Percentiles rank a stretch among this genome's conserved stretches.
phyloP scores from a whole-genome alignment of 2,113 vertebrate genomes.

The Nesospiza acunhae region DNA sequence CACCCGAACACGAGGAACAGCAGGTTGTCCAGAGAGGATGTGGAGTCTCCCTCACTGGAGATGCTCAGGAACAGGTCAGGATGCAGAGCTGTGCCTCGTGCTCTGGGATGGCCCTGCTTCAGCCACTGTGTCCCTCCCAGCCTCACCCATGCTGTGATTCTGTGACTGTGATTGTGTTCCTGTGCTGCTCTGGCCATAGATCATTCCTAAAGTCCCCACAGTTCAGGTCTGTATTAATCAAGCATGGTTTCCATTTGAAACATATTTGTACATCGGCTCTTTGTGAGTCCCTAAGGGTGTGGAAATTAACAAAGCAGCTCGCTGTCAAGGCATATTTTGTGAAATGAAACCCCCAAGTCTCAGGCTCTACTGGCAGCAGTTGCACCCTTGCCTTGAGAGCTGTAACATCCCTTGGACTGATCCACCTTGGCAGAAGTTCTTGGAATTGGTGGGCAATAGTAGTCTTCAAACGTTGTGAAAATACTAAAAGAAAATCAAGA shows the following conservation, averaged over 20 bases:
- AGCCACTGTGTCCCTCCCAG: background rate
- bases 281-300: accelerated
- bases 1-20: background rate
- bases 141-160: too few species aligned
- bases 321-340: background rate
- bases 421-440: background rate
- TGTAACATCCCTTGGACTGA: background rate
- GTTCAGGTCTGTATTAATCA: background rate
- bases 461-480: background rate
- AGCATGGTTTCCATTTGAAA: background rate
- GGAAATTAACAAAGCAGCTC: background rate
- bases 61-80: background rate
- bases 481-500: background rate
- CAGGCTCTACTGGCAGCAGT: background rate
- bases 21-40: background rate
- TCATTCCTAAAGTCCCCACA: accelerated
- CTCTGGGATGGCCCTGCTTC: background rate
- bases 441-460: background rate
- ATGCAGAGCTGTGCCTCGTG: background rate
- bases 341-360: background rate
- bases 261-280: accelerated
- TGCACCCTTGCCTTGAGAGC: background rate
- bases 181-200: accelerated
- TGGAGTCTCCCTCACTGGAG: background rate
- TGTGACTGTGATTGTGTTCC: background rate